Evolutionary conservation across 2,888 invertebrate species (phyloP).

Genomic region (Philopedon plagiatum): DNA sequence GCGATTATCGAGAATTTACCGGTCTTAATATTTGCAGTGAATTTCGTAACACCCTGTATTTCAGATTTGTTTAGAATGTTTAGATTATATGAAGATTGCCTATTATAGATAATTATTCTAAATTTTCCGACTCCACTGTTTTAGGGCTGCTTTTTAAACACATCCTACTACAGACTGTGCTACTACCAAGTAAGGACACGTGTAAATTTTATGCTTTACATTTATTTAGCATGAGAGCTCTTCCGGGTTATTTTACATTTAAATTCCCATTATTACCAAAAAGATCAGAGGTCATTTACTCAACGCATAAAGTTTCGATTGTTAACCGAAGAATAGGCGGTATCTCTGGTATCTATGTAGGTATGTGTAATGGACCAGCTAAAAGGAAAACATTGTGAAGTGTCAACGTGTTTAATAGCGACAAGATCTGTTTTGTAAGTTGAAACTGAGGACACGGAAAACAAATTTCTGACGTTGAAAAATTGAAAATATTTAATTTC

Average conservation of each 20-base stretch:
- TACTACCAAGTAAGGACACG: conserved; percentile 8
- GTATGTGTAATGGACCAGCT: neutral
- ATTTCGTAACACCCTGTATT: too few relatives aligned
- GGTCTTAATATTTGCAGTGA: too few relatives aligned
- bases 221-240: conserved; percentile 6
- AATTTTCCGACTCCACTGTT: neutral
- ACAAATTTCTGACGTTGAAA: too few relatives aligned
- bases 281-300: conserved; percentile 15
- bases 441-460: too few relatives aligned
- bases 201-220: conserved; percentile 20
- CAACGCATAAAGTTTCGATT: neutral
- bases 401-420: too few relatives aligned
- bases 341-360: neutral
- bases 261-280: conserved; percentile 15
- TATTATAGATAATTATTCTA: too few relatives aligned
- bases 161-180: neutral
- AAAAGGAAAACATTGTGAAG: too few relatives aligned
- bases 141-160: neutral
- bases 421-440: too few relatives aligned
- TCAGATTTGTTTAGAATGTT: too few relatives aligned
- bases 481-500: too few relatives aligned
- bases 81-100: too few relatives aligned
- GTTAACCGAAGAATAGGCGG: neutral
- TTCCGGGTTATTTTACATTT: conserved; percentile 26
- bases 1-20: too few relatives aligned